Evolutionary conservation across 1,140 invertebrate genomes (phyloP).

Genomic region (Drosophila rufa): DNA sequence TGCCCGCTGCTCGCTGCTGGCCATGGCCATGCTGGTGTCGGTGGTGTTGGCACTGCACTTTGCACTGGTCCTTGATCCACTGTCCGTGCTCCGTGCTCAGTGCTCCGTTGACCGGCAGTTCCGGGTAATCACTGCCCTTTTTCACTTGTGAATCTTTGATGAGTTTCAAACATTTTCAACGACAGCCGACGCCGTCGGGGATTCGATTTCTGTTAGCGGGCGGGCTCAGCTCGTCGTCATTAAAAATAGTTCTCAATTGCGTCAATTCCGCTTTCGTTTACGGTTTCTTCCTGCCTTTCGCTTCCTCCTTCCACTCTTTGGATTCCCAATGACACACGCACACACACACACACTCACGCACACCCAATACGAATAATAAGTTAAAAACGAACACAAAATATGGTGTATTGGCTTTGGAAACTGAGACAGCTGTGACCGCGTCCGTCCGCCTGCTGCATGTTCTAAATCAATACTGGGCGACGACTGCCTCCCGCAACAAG

Average conservation of each 20-base stretch:
- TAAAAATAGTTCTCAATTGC: slow-evolving; percentile 65
- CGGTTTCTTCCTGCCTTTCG: slow-evolving; percentile 15
- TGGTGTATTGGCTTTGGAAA: slow-evolving; percentile 14
- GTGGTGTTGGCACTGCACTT: not conserved
- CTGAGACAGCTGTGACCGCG: slow-evolving; percentile 13
- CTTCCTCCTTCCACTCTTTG: not conserved
- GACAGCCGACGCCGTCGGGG: slow-evolving; percentile 7
- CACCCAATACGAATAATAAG: slow-evolving; percentile 14
- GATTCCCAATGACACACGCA: slow-evolving; percentile 1
- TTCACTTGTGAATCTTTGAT: slow-evolving; percentile 69
- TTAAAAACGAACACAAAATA: slow-evolving; percentile 28
- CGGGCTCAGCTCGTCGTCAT: slow-evolving; percentile 26
- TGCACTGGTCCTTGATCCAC: slow-evolving; percentile 4
- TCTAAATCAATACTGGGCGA: slow-evolving; percentile 38
- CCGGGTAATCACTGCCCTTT: slow-evolving; percentile 21
- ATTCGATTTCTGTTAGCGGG: slow-evolving; percentile 11
- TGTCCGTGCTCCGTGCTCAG: slow-evolving; percentile 5
- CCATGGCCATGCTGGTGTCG: slow-evolving; percentile 33
- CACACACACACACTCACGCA: not conserved
- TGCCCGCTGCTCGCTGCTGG: slow-evolving; percentile 12
- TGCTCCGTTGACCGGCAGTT: slow-evolving; percentile 7
- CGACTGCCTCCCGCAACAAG: slow-evolving; percentile 30
- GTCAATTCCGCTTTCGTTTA: slow-evolving; percentile 43
- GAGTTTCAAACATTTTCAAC: slow-evolving; percentile 75
- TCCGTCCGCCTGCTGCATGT: slow-evolving; percentile 16